phyloP scores from a whole-genome alignment of 2,888 invertebrate genomes.

The Amphipyra berbera region DNA sequence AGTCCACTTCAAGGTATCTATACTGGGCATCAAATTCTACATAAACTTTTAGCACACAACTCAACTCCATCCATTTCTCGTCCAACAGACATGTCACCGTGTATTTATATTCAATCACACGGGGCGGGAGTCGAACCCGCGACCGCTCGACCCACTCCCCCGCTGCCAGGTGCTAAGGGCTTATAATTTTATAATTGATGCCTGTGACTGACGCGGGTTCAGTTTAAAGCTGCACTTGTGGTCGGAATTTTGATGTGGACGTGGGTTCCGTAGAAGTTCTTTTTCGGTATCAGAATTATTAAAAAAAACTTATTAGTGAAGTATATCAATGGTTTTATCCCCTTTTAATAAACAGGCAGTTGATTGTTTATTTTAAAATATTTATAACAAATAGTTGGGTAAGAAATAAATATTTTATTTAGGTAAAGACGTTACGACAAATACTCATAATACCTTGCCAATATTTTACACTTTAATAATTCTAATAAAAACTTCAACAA shows the following conservation, averaged over 20 bases:
- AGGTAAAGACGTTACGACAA: too few species aligned
- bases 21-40: neutral
- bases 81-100: constrained; percentile 69
- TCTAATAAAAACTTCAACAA: too few species aligned
- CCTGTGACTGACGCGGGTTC: constrained; percentile 58
- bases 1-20: too few species aligned
- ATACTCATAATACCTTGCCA: too few species aligned
- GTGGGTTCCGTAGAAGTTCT: constrained; percentile 25
- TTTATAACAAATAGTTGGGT: too few species aligned
- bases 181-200: constrained; percentile 78
- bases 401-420: too few species aligned
- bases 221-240: constrained; percentile 60
- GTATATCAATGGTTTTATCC: too few species aligned
- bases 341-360: too few species aligned
- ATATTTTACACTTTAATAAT: too few species aligned
- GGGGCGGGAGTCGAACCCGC: constrained; percentile 75
- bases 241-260: neutral
- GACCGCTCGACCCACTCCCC: constrained; percentile 65
- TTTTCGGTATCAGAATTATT: too few species aligned
- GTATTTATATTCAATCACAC: constrained; percentile 82
- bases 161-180: constrained; percentile 75
- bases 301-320: too few species aligned
- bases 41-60: constrained; percentile 4
- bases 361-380: too few species aligned
- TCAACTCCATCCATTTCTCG: constrained; percentile 66